Conservation (phyloP, 2,113 vertebrate genomes). For the Caloenas nicobarica region DNA sequence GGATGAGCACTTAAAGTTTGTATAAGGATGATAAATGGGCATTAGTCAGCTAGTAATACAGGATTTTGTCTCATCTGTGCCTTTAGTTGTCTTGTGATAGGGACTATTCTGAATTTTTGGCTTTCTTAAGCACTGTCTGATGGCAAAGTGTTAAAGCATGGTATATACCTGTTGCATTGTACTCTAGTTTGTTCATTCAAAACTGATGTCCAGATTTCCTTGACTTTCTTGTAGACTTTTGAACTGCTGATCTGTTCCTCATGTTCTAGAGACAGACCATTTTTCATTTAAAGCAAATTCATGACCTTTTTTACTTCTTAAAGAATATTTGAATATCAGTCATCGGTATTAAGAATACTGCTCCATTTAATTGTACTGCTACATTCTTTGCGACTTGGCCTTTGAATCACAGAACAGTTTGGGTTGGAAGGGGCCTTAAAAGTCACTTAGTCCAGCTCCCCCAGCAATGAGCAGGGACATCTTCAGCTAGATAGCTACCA, state of each 20-base stretch:
- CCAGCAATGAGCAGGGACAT: background rate
- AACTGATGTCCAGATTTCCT: background rate
- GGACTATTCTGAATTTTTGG: background rate
- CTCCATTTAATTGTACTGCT: background rate
- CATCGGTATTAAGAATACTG: background rate
- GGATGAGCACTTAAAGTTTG: background rate
- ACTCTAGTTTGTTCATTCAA: background rate
- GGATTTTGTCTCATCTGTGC: background rate
- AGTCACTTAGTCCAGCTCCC: background rate
- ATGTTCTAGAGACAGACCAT: background rate
- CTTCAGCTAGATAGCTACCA: background rate
- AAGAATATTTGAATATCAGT: background rate
- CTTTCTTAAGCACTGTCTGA: background rate
- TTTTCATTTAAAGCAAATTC: background rate
- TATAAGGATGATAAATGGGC: background rate
- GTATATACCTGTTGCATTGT: background rate
- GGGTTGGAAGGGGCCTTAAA: background rate
- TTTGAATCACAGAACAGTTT: background rate
- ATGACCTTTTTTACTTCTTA: background rate
- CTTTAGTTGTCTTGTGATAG: background rate
- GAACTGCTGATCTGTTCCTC: background rate
- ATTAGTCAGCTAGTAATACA: background rate
- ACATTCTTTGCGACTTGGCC: background rate
- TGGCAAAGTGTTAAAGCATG: background rate
- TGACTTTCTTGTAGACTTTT: background rate